Evolutionary conservation across 2,888 invertebrate genomes (phyloP).

Genomic region (Erannis defoliaria): DNA sequence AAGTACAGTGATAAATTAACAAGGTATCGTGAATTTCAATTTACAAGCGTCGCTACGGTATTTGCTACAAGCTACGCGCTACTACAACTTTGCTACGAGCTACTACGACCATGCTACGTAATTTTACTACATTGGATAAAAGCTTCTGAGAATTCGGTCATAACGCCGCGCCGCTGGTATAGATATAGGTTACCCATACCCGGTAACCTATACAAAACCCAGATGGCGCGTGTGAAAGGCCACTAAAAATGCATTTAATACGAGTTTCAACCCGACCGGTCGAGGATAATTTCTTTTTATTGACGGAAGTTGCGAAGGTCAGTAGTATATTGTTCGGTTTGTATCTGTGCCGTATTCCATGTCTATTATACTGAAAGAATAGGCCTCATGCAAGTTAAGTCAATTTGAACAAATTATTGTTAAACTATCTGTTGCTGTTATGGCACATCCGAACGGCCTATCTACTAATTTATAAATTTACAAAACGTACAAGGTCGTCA

Average conservation of each 20-base stretch:
- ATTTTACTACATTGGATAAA: slow-evolving; percentile 5
- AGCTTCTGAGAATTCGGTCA: slow-evolving; percentile 10
- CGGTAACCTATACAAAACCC: slow-evolving; percentile 27
- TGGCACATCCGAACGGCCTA: no score
- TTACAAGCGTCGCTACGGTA: slow-evolving; percentile 20
- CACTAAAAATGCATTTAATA: slow-evolving; percentile 55
- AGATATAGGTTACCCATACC: no score
- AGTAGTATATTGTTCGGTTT: slow-evolving; percentile 26
- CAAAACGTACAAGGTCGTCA: no score
- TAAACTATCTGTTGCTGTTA: no score
- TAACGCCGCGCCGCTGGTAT: slow-evolving; percentile 10
- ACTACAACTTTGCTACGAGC: slow-evolving; percentile 4
- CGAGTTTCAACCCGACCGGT: slow-evolving; percentile 43
- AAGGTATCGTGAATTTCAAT: slow-evolving; percentile 25
- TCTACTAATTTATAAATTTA: no score
- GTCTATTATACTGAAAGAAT: slow-evolving; percentile 29
- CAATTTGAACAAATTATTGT: no score
- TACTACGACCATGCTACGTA: slow-evolving; percentile 2
- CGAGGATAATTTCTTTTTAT: slow-evolving; percentile 50
- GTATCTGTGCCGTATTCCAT: slow-evolving; percentile 22
- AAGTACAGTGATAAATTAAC: slow-evolving; percentile 39
- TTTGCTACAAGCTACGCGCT: slow-evolving; percentile 10
- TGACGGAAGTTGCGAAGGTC: slow-evolving; percentile 40
- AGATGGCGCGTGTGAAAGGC: slow-evolving; percentile 35
- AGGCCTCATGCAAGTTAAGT: no score